Conservation (phyloP, 2,888 invertebrate genomes). For the Leuctra nigra region DNA sequence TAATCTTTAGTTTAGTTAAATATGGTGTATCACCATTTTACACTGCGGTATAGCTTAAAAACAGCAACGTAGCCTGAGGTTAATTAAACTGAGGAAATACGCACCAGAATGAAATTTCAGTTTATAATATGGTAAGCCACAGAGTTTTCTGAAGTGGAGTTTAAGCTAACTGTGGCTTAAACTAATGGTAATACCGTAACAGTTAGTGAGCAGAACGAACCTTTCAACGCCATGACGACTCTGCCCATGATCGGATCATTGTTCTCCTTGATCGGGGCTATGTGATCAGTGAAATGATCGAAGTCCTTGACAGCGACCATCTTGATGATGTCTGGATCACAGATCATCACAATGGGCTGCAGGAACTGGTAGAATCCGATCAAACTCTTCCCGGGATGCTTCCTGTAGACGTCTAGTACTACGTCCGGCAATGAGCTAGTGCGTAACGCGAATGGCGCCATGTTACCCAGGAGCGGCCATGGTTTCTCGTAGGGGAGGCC, state of each 20-base stretch:
- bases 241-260: slow-evolving; percentile 33
- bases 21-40: too few relatives aligned
- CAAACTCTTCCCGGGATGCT: not conserved
- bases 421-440: not conserved
- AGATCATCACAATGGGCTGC: not conserved
- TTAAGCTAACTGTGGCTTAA: too few relatives aligned
- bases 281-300: slow-evolving; percentile 34
- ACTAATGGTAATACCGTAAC: too few relatives aligned
- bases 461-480: not conserved
- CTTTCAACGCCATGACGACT: slow-evolving; percentile 32
- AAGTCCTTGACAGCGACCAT: slow-evolving; percentile 31
- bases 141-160: too few relatives aligned
- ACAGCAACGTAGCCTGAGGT: too few relatives aligned
- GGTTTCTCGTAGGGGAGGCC: not conserved
- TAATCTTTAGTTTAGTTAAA: too few relatives aligned
- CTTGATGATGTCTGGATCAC: slow-evolving; percentile 17
- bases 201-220: too few relatives aligned
- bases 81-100: too few relatives aligned
- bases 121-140: too few relatives aligned
- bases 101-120: too few relatives aligned
- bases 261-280: slow-evolving; percentile 28
- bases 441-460: not conserved
- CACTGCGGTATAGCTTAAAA: too few relatives aligned
- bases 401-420: slow-evolving; percentile 1
- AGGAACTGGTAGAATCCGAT: slow-evolving; percentile 9